phyloP scores from a whole-genome alignment of 2,797 vertebrate genomes.

The Menidia menidia region DNA sequence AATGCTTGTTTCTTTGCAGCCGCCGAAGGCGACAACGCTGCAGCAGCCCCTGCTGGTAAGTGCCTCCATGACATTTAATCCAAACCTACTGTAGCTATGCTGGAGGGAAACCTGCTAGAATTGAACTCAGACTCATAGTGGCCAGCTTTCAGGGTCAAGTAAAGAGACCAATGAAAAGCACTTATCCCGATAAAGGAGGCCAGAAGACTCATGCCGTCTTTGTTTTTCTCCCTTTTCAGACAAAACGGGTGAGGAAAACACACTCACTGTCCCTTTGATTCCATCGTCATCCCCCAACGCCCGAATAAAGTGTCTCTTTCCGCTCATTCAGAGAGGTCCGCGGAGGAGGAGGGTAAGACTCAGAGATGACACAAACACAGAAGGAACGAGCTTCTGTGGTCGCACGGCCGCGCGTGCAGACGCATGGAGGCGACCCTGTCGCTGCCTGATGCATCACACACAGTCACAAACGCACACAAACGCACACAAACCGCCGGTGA shows the following conservation, averaged over 20 bases:
- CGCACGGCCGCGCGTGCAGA: slow-evolving; percentile 66
- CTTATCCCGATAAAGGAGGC: slow-evolving; percentile 19
- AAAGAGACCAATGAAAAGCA: slow-evolving; percentile 5
- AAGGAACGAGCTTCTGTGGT: slow-evolving; percentile 72
- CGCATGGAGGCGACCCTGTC: slow-evolving; percentile 50
- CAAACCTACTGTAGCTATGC: slow-evolving; percentile 28
- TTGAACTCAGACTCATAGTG: slow-evolving; percentile 25
- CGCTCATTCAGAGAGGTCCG: slow-evolving; percentile 62
- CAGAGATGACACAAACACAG: slow-evolving; percentile 65
- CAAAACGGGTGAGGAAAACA: slow-evolving; percentile 61
- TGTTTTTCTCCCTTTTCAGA: slow-evolving; percentile 59
- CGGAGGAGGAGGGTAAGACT: slow-evolving; percentile 76
- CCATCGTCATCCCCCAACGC: slow-evolving; percentile 9
- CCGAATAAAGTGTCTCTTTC: slow-evolving; percentile 42
- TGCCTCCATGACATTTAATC: slow-evolving; percentile 45
- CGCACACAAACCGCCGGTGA: neutral
- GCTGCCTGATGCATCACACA: slow-evolving; percentile 11
- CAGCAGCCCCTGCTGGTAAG: slow-evolving; percentile 81
- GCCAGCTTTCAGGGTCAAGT: slow-evolving; percentile 25
- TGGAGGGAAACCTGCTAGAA: slow-evolving; percentile 40
- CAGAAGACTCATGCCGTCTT: slow-evolving; percentile 16
- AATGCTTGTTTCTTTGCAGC: slow-evolving; percentile 77
- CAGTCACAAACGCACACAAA: slow-evolving; percentile 18
- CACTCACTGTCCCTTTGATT: neutral
- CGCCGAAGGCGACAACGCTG: slow-evolving; percentile 62